Percentiles rank a stretch among this genome's conserved stretches.
phyloP scores from a whole-genome alignment of 37 sponge, comb jelly and placozoan species.

The Tethya wilhelma region DNA sequence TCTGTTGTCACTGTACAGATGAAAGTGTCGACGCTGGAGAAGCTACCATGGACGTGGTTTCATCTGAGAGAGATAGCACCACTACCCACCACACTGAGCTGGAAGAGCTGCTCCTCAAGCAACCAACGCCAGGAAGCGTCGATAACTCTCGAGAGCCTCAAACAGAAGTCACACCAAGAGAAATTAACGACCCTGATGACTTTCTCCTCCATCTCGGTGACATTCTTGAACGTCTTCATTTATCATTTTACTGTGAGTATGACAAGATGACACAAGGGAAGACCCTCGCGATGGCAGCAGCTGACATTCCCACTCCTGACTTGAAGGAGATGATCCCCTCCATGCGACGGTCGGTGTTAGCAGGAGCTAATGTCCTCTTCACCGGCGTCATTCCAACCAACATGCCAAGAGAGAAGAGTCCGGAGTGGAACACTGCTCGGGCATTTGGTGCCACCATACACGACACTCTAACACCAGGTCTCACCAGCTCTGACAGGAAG shows the following conservation, averaged over 20 bases:
- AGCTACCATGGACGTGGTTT: background rate
- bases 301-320: constrained; percentile 79
- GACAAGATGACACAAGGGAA: background rate
- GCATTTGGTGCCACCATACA: constrained; percentile 90
- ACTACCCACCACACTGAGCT: too few relatives aligned
- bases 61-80: too few relatives aligned
- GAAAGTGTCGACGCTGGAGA: too few relatives aligned
- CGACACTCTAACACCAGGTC: constrained; percentile 41
- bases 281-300: background rate
- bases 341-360: constrained; percentile 76
- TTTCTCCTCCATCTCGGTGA: constrained; percentile 70
- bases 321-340: constrained; percentile 86
- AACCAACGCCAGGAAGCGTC: too few relatives aligned
- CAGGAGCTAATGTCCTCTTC: constrained; percentile 80
- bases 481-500: constrained; percentile 33
- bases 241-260: constrained; percentile 72
- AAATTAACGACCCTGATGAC: constrained; percentile 78
- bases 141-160: too few relatives aligned
- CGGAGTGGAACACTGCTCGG: constrained; percentile 90
- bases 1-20: too few relatives aligned
- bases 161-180: background rate
- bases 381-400: constrained; percentile 97
- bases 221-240: constrained; percentile 75
- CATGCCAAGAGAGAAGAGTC: constrained; percentile 68
- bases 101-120: too few relatives aligned